phyloP scores from a whole-genome alignment of 2,113 vertebrate species.

The Ranitomeya imitator region DNA sequence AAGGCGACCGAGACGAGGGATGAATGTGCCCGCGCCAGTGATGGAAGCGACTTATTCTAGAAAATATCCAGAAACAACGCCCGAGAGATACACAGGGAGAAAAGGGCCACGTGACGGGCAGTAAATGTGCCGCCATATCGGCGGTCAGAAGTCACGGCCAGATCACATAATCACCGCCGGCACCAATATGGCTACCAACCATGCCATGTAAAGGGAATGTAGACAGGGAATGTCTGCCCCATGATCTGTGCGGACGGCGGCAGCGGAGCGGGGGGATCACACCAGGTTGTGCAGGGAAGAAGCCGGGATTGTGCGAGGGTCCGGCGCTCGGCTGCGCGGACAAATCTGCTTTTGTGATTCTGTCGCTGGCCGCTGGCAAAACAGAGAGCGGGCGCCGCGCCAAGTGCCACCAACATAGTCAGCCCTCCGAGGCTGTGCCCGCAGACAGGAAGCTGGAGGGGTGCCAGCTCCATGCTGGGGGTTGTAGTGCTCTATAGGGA shows the following conservation, averaged over 20 bases:
- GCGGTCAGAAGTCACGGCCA: no score
- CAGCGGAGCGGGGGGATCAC: not conserved
- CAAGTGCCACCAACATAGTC: not conserved
- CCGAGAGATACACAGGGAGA: not conserved
- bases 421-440: not conserved
- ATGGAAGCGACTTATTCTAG: not conserved
- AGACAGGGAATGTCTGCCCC: not conserved
- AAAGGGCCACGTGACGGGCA: not conserved
- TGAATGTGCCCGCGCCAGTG: not conserved
- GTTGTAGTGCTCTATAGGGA: not conserved
- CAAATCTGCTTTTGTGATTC: constrained; percentile 8
- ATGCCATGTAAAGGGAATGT: no score
- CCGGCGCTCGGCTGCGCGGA: not conserved
- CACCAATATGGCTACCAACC: no score
- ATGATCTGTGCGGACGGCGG: not conserved
- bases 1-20: not conserved
- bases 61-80: not conserved
- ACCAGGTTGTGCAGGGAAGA: not conserved
- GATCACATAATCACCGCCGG: no score
- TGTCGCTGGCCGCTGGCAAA: not conserved
- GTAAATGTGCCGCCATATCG: not conserved
- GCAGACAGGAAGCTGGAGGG: no score
- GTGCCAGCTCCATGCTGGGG: no score
- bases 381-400: not conserved
- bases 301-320: not conserved